Percentiles rank a stretch among this genome's conserved stretches.
Conservation (phyloP, 2,797 vertebrate genomes). For the Megalops cyprinoides region DNA sequence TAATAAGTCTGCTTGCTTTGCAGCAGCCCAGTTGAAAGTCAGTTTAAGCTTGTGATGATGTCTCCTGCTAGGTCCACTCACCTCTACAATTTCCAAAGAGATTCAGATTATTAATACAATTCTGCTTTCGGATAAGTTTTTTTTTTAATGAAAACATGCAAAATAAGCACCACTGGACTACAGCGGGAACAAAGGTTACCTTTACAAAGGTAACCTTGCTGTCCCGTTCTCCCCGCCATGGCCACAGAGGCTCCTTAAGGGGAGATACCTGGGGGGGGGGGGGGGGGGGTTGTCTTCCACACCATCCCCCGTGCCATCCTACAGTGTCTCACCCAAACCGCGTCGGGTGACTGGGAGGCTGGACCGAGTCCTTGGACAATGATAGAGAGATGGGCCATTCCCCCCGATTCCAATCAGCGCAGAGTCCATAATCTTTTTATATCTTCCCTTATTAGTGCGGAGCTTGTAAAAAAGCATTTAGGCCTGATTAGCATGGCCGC, state of each 20-base stretch:
- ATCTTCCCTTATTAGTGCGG: slow-evolving; percentile 77
- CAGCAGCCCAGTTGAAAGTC: no score
- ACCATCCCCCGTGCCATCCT: not conserved
- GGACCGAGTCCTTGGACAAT: slow-evolving; percentile 49
- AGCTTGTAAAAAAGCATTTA: slow-evolving; percentile 90
- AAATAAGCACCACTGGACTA: not conserved
- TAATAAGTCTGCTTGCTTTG: no score
- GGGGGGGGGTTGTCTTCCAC: not conserved
- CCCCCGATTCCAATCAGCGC: slow-evolving; percentile 52
- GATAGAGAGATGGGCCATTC: slow-evolving; percentile 37
- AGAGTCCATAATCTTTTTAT: slow-evolving; percentile 73
- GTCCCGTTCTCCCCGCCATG: not conserved
- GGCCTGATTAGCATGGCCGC: slow-evolving; percentile 82
- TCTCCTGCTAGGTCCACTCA: not conserved
- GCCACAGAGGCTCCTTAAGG: not conserved
- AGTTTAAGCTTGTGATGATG: no score
- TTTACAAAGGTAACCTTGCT: not conserved
- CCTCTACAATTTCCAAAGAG: not conserved
- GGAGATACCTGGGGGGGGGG: not conserved
- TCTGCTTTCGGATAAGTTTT: not conserved
- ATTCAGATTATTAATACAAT: not conserved
- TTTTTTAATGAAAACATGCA: not conserved
- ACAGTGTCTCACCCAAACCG: no score
- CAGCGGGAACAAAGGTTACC: no score
- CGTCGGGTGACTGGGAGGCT: not conserved